Percentiles rank a stretch among this genome's conserved stretches.
Conservation (phyloP, 2,113 vertebrate species). For the Apistogramma diplotaenia region DNA sequence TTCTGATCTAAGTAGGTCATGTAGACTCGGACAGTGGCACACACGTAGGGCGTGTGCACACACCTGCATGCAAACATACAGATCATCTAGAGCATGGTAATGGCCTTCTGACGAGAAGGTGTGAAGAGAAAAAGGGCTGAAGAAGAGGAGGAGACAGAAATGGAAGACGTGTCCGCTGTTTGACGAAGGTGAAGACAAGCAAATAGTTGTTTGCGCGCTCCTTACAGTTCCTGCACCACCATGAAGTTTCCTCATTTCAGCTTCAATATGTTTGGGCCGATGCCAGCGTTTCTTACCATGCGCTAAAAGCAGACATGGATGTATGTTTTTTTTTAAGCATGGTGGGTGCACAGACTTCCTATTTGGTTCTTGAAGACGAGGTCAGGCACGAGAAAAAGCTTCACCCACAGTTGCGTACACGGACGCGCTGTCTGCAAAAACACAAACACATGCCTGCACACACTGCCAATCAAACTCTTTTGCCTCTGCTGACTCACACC, state of each 20-base stretch:
- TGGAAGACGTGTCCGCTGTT: slow-evolving; percentile 4
- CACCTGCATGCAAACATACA: not conserved
- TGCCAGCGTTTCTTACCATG: slow-evolving; percentile 34
- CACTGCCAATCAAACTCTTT: slow-evolving; percentile 38
- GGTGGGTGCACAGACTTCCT: not conserved
- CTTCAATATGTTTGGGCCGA: slow-evolving; percentile 27
- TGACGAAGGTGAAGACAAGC: slow-evolving; percentile 7
- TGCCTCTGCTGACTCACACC: slow-evolving; percentile 45
- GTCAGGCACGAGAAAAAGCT: slow-evolving; percentile 22
- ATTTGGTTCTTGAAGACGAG: slow-evolving; percentile 16
- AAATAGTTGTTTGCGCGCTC: not conserved
- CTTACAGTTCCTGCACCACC: slow-evolving; percentile 3
- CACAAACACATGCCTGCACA: not conserved
- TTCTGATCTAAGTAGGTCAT: slow-evolving; percentile 43
- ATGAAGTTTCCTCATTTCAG: slow-evolving; percentile 35
- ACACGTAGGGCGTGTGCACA: not conserved
- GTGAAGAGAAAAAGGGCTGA: not conserved
- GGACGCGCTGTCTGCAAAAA: not conserved
- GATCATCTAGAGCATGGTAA: slow-evolving; percentile 12
- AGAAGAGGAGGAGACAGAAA: not conserved
- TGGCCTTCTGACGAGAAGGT: slow-evolving; percentile 11
- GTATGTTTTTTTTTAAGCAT: not conserved
- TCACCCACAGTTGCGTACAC: not conserved
- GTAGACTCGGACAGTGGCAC: not conserved
- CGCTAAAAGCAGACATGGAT: not conserved